These are phyloP conservation scores for Eudyptes chrysolophus DNA, from an alignment of 2,113 vertebrate genomes.

Conservation along the genomic window DNA sequence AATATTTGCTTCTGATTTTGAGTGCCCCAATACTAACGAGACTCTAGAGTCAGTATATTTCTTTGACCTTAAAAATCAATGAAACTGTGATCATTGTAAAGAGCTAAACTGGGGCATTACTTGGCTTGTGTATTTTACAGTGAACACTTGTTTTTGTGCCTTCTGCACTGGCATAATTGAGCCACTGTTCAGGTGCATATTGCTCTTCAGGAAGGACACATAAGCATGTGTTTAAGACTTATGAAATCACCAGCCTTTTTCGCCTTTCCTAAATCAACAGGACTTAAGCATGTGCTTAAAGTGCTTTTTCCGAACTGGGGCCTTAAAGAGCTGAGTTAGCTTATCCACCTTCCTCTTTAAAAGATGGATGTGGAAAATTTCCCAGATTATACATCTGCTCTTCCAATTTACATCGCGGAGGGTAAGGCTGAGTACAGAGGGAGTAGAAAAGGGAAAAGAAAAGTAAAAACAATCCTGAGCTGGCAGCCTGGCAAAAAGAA, in stretches of 20 bases:
- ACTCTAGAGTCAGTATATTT: neutral
- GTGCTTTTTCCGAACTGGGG: constrained; percentile 49
- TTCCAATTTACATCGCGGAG: constrained; percentile 9
- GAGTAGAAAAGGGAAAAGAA: constrained; percentile 11
- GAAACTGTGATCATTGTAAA: neutral
- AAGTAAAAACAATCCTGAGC: constrained; percentile 26
- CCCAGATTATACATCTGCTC: constrained; percentile 68
- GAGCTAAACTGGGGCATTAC: neutral
- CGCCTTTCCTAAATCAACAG: constrained; percentile 63
- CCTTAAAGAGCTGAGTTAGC: constrained; percentile 52
- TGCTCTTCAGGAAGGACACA: constrained; percentile 62
- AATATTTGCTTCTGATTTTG: neutral
- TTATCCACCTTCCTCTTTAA: constrained; percentile 63
- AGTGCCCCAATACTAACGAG: neutral
- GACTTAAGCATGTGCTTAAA: constrained; percentile 60
- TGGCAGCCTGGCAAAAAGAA: constrained; percentile 48
- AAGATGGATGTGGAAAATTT: constrained; percentile 66
- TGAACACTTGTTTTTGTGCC: neutral
- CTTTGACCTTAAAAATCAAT: neutral
- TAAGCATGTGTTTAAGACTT: constrained; percentile 69
- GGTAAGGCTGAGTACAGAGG: constrained; percentile 21
- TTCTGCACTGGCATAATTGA: constrained; percentile 13
- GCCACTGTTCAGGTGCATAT: constrained; percentile 34
- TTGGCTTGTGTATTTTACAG: neutral
- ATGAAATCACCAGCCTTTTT: constrained; percentile 59